These are phyloP conservation scores for Pungitius pungitius DNA, from an alignment of 2,113 vertebrate species.

Conservation along the genomic window DNA sequence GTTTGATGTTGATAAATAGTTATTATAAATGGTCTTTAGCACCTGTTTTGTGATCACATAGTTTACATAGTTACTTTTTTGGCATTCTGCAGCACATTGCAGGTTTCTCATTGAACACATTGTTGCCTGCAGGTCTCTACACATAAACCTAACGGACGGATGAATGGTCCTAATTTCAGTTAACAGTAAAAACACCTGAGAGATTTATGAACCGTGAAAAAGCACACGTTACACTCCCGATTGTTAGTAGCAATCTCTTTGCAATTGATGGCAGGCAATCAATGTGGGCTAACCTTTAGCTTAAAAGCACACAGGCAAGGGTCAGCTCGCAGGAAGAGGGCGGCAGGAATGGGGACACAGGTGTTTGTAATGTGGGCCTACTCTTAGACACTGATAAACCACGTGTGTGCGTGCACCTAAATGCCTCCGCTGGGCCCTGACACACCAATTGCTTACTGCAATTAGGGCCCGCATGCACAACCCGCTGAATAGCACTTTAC, in stretches of 20 bases:
- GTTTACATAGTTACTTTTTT: conserved; percentile 43
- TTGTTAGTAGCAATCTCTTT: conserved; percentile 53
- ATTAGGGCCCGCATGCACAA: conserved; percentile 76
- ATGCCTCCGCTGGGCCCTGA: conserved; percentile 76
- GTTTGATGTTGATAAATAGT: conserved; percentile 34
- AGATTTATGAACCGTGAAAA: conserved; percentile 52
- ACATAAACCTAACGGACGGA: conserved; percentile 60
- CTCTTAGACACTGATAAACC: conserved; percentile 71
- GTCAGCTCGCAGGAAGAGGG: conserved; percentile 61
- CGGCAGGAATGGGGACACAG: conserved; percentile 80
- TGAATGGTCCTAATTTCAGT: conserved; percentile 63
- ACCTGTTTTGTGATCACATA: conserved; percentile 17
- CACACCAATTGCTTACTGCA: conserved; percentile 82
- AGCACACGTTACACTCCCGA: conserved; percentile 27
- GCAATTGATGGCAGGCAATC: conserved; percentile 61
- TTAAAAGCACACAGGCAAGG: conserved; percentile 54
- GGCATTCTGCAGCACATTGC: conserved; percentile 29
- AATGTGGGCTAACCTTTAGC: conserved; percentile 57
- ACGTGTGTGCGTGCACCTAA: conserved; percentile 69
- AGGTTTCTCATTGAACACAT: conserved; percentile 49
- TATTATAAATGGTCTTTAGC: conserved; percentile 25
- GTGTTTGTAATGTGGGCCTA: conserved; percentile 80
- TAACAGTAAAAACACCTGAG: conserved; percentile 59
- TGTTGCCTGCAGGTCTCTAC: conserved; percentile 51
- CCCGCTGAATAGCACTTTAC: conserved; percentile 76